Conservation (phyloP, 2,888 invertebrate genomes). For the Papilio protenor region DNA sequence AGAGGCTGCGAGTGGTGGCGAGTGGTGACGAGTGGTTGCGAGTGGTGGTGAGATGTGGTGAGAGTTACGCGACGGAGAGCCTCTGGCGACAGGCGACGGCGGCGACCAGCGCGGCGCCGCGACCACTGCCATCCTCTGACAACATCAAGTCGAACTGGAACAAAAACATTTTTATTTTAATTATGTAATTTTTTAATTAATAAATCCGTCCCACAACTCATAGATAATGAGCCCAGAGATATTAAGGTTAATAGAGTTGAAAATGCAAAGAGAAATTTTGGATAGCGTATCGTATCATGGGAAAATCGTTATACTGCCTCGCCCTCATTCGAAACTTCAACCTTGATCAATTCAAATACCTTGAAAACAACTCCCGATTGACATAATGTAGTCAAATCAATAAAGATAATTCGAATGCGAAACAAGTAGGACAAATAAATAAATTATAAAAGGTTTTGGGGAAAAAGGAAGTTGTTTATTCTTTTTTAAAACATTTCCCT, state of each 20-base stretch:
- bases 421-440: neutral
- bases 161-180: slow-evolving; percentile 35
- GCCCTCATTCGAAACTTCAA: neutral
- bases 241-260: too few relatives aligned
- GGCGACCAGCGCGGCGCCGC: slow-evolving; percentile 98
- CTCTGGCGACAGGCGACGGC: slow-evolving; percentile 92
- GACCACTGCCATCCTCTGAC: slow-evolving; percentile 98
- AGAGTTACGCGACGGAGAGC: slow-evolving; percentile 55
- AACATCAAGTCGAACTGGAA: slow-evolving; percentile 96
- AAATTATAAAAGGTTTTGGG: slow-evolving; percentile 2
- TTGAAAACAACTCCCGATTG: neutral
- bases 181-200: too few relatives aligned
- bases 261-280: too few relatives aligned
- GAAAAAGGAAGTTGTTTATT: neutral
- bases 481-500: neutral
- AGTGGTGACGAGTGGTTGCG: slow-evolving; percentile 20
- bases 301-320: neutral
- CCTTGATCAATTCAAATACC: neutral
- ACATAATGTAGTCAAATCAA: neutral
- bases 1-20: neutral
- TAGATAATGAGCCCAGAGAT: too few relatives aligned
- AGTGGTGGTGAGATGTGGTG: slow-evolving; percentile 28
- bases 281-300: neutral
- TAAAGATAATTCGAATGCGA: neutral
- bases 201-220: too few relatives aligned